Evolutionary conservation across 2,113 vertebrate genomes (phyloP), one percentile per base, ranked within the genome.

Genomic region (Pristiophorus japonicus): DNA sequence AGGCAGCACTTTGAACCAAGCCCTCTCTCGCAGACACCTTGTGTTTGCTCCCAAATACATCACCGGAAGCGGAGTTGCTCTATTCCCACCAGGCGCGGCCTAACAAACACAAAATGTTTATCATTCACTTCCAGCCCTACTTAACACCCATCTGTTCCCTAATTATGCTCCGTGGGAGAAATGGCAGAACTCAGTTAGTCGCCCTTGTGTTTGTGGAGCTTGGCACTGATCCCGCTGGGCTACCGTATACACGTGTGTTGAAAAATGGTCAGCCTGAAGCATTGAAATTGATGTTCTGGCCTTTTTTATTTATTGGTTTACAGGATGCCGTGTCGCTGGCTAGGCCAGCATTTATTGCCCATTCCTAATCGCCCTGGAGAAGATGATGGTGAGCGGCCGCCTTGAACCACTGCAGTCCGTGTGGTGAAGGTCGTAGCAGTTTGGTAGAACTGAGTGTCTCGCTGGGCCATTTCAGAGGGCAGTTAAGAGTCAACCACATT

Each of bases 91-190:
- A 47, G 65, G 93, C 66, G 34, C 24, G 14, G 93, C 65, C 93
- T 45, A 94, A 70, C 65, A 94, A 94, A 94, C 45, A 51, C 66
- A 70, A 70, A 94, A 94, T 94, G 73, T 70, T 70, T 94, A 94
- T 94, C 66, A 70, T 94, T 70, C 93, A 70, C 93, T 94, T 70
- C 66, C 65, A 94, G 66, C 42, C 11, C 38, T 47, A 94, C 66
- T 94, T 94, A 94, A 70, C 93, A 70, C 93, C 93, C 93, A 94
- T 94, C 93, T 94, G 93, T 94, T 94, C 45, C 66, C 65, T 94
- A 94, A 94, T 94, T 94, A 67, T 70, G 27, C 66, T 94, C 93
- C 93, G 20, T 70, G 42, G 93, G 65, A 66, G 91, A 70, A 70
- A 94, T 70, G 45, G 38, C 66, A 70, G 45, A 42, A 51, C 18